Base-by-base conservation (phyloP, 1,140 invertebrate genomes). In the Drosophila eugracilis region DNA sequence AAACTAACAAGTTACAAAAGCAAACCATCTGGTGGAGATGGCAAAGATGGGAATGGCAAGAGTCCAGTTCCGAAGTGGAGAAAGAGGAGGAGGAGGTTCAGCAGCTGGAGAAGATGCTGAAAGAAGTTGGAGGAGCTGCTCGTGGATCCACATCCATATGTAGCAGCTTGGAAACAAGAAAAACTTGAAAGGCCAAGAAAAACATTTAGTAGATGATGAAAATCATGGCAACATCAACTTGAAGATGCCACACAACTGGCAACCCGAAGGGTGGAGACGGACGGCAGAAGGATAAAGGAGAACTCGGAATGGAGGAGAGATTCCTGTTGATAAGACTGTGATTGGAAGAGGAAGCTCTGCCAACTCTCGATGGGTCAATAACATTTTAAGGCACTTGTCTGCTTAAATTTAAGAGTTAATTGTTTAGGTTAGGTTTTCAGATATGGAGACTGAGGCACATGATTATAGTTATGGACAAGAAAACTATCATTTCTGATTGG, bases 161-260 rank as follows among this genome's bases (percentile, higher is more conserved):
- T 52, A 60, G 42, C 53, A 42, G 65, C 39, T 69, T 69, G 65
- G 45, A 55, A 79, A 70, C 77, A 49, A 48, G 78, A 63, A 84
- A 57, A 84, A 83, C 79, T 83, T 83, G 79, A 83, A 83, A 83
- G 67, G 42, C 57, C 62, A 72, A 86, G 78, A 73, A 86, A 86
- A 86, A 86, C 83, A 88, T 86, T 86, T 83, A 88, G 84, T 88
- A 67, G 78, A 78, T 86, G 83, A 88, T 86, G 83, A 88, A 88
- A 88, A 86, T 86, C 83, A 86, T 86, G 78, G 83, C 78, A 81
- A 78, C 70, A 81, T 78, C 75, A 86, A 88, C 83, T 74, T 66
- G 52, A 67, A 84, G 55, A 52, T 55, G 60, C 65, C 50, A 49
- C 47, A 62, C 62, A 58, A 48, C 59, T 21, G 30, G 19, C 32